Conservation (phyloP, 2,113 vertebrate species). For the Xyrauchen texanus region DNA sequence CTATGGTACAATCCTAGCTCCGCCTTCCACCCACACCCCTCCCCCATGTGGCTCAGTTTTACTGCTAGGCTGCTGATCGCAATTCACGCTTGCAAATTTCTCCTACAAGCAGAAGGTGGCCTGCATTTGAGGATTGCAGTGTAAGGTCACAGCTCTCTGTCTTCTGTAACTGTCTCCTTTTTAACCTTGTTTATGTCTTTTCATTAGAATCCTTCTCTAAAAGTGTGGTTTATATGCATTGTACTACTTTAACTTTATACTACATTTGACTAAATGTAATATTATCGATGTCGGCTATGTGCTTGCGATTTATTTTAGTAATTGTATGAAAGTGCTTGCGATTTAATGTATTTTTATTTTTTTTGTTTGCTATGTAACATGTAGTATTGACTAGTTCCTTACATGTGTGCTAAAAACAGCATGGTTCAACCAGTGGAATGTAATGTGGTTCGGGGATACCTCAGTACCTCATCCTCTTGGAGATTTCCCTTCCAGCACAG, state of each 20-base stretch:
- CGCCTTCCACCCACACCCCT: not conserved
- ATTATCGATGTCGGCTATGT: not conserved
- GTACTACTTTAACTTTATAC: no score
- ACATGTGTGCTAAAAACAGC: not conserved
- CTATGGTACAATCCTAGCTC: not conserved
- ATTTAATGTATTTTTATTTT: not conserved
- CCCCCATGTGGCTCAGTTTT: not conserved
- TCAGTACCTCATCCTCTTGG: not conserved
- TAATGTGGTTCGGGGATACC: not conserved
- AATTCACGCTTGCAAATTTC: not conserved
- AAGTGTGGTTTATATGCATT: not conserved
- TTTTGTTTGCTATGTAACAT: not conserved
- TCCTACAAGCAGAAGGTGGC: not conserved
- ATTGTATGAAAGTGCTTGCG: not conserved
- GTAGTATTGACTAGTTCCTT: not conserved
- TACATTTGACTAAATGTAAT: not conserved
- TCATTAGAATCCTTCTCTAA: not conserved
- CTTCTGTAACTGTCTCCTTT: not conserved
- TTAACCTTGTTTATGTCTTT: not conserved
- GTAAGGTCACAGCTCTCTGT: not conserved
- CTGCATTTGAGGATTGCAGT: constrained; percentile 16
- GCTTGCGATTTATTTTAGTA: not conserved
- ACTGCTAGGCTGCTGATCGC: not conserved
- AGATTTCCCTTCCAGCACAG: not conserved
- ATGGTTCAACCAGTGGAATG: not conserved